Evolutionary conservation across 2,113 vertebrate genomes (phyloP).

Genomic region (Brachyhypopomus gauderio): DNA sequence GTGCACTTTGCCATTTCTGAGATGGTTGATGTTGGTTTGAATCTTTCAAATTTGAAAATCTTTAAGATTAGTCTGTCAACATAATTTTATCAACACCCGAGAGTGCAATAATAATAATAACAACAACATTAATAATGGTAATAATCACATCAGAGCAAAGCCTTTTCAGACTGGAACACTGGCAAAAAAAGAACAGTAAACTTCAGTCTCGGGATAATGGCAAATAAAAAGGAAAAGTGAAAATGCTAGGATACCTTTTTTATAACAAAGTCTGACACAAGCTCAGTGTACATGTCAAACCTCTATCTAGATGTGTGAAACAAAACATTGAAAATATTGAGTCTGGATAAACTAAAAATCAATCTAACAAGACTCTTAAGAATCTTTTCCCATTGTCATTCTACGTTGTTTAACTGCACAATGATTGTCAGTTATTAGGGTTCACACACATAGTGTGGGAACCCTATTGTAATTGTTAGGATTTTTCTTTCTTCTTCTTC

Average conservation of each 20-base stretch:
- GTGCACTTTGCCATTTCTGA: too few relatives aligned
- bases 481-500: too few relatives aligned
- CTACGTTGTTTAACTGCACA: not conserved
- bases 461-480: too few relatives aligned
- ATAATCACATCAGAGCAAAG: constrained; percentile 1
- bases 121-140: too few relatives aligned
- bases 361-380: not conserved
- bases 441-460: too few relatives aligned
- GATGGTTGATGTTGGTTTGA: too few relatives aligned
- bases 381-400: not conserved
- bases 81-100: too few relatives aligned
- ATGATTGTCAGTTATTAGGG: not conserved
- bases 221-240: not conserved
- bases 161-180: constrained; percentile 50
- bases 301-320: not conserved
- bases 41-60: too few relatives aligned
- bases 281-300: constrained; percentile 42
- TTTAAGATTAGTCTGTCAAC: too few relatives aligned
- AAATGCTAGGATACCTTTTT: constrained; percentile 14
- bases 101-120: too few relatives aligned
- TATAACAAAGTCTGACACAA: constrained; percentile 16
- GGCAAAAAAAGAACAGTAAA: constrained; percentile 17
- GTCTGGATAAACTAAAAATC: not conserved
- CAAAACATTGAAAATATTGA: not conserved
- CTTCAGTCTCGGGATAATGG: not conserved